Conservation (phyloP, 2,113 vertebrate species). For the Ahaetulla prasina region DNA sequence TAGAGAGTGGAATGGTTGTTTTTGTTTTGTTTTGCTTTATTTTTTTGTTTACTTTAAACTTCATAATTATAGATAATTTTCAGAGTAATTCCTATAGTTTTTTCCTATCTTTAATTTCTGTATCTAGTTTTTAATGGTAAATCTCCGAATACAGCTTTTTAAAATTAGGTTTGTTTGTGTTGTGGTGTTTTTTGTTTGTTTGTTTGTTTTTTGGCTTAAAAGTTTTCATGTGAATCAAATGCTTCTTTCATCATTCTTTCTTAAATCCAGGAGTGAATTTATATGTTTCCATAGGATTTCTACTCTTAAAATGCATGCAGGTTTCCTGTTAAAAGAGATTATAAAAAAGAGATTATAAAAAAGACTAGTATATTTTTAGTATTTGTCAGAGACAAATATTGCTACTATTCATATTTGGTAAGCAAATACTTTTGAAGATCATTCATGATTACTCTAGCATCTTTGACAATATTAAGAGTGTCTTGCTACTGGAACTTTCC, state of each 20-base stretch:
- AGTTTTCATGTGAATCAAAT: not conserved
- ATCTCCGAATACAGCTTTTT: not conserved
- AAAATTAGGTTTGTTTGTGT: not conserved
- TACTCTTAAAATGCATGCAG: not conserved
- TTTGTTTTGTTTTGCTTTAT: not conserved
- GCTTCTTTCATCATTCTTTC: not conserved
- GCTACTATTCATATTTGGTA: not conserved
- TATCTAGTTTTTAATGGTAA: not conserved
- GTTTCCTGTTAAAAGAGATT: not conserved
- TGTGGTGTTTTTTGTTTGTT: too few relatives aligned
- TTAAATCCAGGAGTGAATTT: not conserved
- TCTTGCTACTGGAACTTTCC: not conserved
- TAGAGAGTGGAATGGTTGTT: not conserved
- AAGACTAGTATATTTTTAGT: not conserved
- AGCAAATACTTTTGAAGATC: not conserved
- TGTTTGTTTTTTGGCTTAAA: not conserved
- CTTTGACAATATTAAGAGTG: not conserved
- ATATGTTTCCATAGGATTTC: not conserved
- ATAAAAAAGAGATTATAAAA: not conserved
- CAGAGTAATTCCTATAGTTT: not conserved
- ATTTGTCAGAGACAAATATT: not conserved
- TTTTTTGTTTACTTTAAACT: not conserved
- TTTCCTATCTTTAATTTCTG: not conserved
- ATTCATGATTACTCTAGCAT: not conserved
- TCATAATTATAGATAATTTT: not conserved